phyloP scores from a whole-genome alignment of 1,140 invertebrate species.

The Spodoptera litura region DNA sequence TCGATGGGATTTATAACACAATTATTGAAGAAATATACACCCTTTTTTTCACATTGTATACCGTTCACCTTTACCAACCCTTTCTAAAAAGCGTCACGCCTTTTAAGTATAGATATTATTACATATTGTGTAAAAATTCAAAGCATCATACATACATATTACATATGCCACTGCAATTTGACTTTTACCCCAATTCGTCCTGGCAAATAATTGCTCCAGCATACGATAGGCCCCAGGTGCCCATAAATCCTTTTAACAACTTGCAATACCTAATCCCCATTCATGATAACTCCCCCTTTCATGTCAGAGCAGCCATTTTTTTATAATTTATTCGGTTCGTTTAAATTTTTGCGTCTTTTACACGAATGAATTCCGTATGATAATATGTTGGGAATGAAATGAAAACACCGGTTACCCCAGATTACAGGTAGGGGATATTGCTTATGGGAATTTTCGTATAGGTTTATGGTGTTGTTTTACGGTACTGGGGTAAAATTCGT shows the following conservation, averaged over 20 bases:
- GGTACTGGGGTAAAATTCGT: too few relatives aligned
- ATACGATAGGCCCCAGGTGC: background rate
- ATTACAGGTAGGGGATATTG: conserved; percentile 1
- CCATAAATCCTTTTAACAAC: conserved; percentile 38
- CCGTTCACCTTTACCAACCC: too few relatives aligned
- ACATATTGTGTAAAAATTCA: too few relatives aligned
- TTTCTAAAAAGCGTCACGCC: too few relatives aligned
- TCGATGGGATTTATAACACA: too few relatives aligned
- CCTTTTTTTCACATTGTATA: too few relatives aligned
- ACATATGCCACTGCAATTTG: too few relatives aligned
- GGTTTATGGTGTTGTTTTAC: too few relatives aligned
- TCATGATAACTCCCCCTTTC: conserved; percentile 39
- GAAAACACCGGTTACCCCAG: background rate
- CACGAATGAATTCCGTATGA: background rate
- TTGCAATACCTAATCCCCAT: conserved; percentile 34
- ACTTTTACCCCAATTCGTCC: background rate
- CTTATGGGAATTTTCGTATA: too few relatives aligned
- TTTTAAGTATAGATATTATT: too few relatives aligned
- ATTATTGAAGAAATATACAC: too few relatives aligned
- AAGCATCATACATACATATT: too few relatives aligned
- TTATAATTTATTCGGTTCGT: conserved; percentile 34
- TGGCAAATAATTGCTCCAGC: background rate
- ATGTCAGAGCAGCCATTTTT: background rate
- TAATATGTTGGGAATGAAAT: conserved; percentile 11
- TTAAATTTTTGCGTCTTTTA: conserved; percentile 24